These are phyloP conservation scores for Phylloscopus collybita DNA, from an alignment of 2,797 vertebrate species.

Conservation along the genomic window DNA sequence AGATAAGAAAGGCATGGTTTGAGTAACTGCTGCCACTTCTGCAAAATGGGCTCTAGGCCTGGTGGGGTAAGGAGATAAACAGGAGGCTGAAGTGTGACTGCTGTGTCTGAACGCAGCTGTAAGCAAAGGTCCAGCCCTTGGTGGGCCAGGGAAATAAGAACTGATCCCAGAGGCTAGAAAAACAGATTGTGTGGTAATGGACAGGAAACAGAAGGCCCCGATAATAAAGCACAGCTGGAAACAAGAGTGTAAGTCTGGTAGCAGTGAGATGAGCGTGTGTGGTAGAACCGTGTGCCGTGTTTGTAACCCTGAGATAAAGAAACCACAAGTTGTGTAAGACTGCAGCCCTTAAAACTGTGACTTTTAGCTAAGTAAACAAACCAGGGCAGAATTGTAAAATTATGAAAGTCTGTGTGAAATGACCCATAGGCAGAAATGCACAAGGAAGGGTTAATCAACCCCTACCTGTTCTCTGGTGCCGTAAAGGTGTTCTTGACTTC, in stretches of 20 bases:
- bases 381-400: neutral
- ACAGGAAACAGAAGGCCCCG: neutral
- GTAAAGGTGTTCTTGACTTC: neutral
- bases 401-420: fast-evolving
- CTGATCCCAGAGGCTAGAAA: neutral
- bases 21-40: neutral
- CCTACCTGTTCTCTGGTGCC: fast-evolving
- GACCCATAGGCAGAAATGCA: neutral
- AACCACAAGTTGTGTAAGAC: neutral
- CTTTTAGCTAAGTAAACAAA: neutral
- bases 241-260: neutral
- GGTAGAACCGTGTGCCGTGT: fast-evolving
- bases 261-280: fast-evolving
- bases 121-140: neutral
- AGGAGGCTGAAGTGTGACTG: fast-evolving
- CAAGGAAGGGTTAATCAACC: too few species aligned
- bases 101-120: neutral
- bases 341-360: neutral
- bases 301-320: neutral
- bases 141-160: too few species aligned
- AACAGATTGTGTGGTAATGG: neutral
- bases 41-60: neutral
- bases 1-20: neutral
- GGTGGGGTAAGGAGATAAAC: fast-evolving
- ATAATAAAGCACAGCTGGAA: neutral